Percentiles rank a stretch among this genome's conserved stretches.
These are phyloP conservation scores for Sphecodes monilicornis DNA, from an alignment of 2,888 invertebrate species.

Conservation along the genomic window DNA sequence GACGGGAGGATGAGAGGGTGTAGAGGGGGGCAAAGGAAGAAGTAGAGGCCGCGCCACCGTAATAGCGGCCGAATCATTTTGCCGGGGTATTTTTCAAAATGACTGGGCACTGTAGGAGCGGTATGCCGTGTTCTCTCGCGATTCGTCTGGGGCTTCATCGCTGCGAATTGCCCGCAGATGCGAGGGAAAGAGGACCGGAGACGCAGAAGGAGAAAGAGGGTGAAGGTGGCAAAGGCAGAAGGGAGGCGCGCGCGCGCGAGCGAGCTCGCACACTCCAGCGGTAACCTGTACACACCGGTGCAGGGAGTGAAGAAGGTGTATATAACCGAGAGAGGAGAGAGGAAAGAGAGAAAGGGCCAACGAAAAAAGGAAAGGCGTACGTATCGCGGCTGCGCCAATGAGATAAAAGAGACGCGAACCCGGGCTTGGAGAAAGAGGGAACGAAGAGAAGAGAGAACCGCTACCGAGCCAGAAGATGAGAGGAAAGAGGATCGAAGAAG, in stretches of 20 bases:
- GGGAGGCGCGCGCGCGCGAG: constrained; percentile 38
- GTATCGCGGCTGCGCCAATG: constrained; percentile 64
- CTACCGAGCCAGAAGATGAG: not conserved
- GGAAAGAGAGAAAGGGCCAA: constrained; percentile 13
- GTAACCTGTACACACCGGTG: constrained; percentile 25
- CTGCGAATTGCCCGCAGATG: constrained; percentile 77
- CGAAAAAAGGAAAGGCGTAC: constrained; percentile 24
- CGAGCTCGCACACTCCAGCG: constrained; percentile 24
- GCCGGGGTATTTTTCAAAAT: constrained; percentile 79
- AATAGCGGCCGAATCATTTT: constrained; percentile 79
- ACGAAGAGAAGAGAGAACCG: constrained; percentile 3
- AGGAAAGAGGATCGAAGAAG: not conserved
- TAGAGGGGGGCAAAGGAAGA: constrained; percentile 32
- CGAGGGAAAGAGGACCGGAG: constrained; percentile 58
- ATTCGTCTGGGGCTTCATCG: constrained; percentile 71
- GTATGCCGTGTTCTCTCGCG: constrained; percentile 75
- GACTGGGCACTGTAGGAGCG: constrained; percentile 75
- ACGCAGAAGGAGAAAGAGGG: constrained; percentile 55
- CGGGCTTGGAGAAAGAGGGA: not conserved
- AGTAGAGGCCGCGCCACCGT: constrained; percentile 70
- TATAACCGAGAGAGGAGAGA: not conserved
- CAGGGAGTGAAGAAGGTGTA: not conserved
- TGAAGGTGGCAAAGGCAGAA: constrained; percentile 58
- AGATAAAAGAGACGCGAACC: constrained; percentile 50
- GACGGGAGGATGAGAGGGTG: not conserved